Base-by-base conservation (phyloP, 2,797 vertebrate species). In the Anguilla anguilla region DNA sequence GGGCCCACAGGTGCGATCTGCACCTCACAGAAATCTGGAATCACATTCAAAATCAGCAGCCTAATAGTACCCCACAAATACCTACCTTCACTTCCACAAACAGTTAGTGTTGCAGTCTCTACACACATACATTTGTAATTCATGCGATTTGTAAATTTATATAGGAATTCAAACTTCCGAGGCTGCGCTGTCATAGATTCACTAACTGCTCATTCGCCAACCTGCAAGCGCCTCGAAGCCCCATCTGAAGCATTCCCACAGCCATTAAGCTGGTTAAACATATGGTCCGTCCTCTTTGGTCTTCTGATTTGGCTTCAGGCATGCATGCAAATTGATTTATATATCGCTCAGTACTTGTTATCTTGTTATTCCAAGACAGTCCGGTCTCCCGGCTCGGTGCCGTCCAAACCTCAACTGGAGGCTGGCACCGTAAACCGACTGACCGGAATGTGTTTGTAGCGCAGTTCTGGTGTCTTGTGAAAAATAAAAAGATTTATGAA, bases 281-380 rank as follows among this genome's bases (percentile, higher is more conserved):
- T 39, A 77, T 77, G 31, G 72, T 77, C 9, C 28, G 25, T n/a
- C 72, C 72, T 79, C 74, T 79, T 6, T 79, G 39, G 74, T 3
- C 22, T 79, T n/a, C 83, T 87, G 25, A 35, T 31, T 79, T 83
- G 87, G 74, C 83, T 88, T 85, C 53, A 39, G 61, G 67, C 53
- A 85, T 46, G 77, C n/a, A 61, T 85, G 69, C 39, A 85, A 85
- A 88, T 85, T 85, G 69, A 85, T 57, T 88, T 79, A 85, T 55
- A 85, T 77, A 64, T 85, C 35, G 59, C 55, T 88, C 51, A 69
- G 79, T 87, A 55, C 64, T 69, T 31, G 69, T 39, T 39, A 31
- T 31, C 83, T 64, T 61, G 13, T 51, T 85, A n/a, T 61, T 84
- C 31, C 22, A 74, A 74, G 51, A 53, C 25, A 64, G 25, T 17